phyloP scores from a whole-genome alignment of 2,888 invertebrate genomes.

The Caenorhabditis sp. region DNA sequence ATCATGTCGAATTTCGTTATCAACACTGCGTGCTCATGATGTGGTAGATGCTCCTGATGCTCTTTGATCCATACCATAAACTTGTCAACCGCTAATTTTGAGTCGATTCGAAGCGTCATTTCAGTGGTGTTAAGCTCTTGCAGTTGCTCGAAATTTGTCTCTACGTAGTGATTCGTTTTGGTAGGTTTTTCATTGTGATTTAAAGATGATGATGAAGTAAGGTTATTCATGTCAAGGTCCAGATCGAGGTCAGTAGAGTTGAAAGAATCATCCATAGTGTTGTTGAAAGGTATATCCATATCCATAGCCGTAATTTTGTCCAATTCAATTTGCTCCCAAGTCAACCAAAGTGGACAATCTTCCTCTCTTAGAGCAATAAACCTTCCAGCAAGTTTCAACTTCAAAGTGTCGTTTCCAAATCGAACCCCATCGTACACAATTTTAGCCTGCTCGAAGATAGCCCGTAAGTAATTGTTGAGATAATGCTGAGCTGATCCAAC shows the following conservation, averaged over 20 bases:
- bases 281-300: not conserved
- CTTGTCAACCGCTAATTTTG: constrained; percentile 43
- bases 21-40: constrained; percentile 60
- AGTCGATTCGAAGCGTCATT: constrained; percentile 42
- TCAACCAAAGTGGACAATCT: constrained; percentile 46
- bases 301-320: constrained; percentile 4
- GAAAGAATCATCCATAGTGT: not conserved
- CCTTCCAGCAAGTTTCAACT: constrained; percentile 27
- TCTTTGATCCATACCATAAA: constrained; percentile 52
- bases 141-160: constrained; percentile 35
- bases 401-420: constrained; percentile 31
- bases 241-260: constrained; percentile 8
- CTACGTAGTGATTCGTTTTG: constrained; percentile 28
- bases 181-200: constrained; percentile 1
- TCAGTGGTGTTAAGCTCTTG: constrained; percentile 46
- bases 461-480: constrained; percentile 49
- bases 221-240: not conserved
- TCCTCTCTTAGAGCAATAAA: constrained; percentile 40
- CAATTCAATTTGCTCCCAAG: constrained; percentile 28
- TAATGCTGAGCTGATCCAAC: constrained; percentile 37
- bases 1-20: constrained; percentile 62
- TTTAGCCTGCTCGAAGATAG: constrained; percentile 57
- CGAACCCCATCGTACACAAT: constrained; percentile 26
- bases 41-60: constrained; percentile 44
- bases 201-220: not conserved